Evolutionary conservation across 2,113 vertebrate species (phyloP), one percentile per base, ranked within the genome.

Genomic region (Setophaga kirtlandii): DNA sequence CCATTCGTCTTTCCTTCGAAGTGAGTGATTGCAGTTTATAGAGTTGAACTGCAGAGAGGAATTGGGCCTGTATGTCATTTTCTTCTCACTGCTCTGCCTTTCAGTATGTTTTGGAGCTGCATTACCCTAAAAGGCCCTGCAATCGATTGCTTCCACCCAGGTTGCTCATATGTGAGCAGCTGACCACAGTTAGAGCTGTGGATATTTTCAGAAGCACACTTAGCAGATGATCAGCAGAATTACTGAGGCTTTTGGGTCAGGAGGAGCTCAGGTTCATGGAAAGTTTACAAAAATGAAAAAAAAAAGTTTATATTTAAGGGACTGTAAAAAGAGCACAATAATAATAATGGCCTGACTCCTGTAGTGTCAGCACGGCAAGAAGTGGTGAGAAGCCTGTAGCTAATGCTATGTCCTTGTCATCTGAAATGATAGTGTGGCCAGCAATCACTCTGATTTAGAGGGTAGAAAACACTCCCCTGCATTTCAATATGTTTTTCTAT

Each of bases 401-500:
- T 96, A 74, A 94, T 65, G 62, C 81, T 85, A 2, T 65, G 79
- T 76, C 82, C 76, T 93, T 94, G 90, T 94, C 88, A 90, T 62
- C 64, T 53, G 24, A 69, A 93, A 81, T 5, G 24, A 28, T 90
- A 74, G 71, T 49, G 71, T 70, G 68, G 41, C 64, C 82, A 3
- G 2, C 0, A 0, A 78, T 67, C 3, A 1, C 60, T 58, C n/a
- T 90, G 92, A 96, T 94, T 93, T 96, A 94, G 62, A 71, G 73
- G 56, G 65, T 75, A 47, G 73, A 84, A 95, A 82, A 93, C 68
- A 75, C 41, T 92, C 52, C 52, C 12, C 52, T 92, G 63, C 76
- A 92, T 96, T 90, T 93, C 88, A 94, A 21, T 89, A 87, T 81
- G 83, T 56, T 92, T 89, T 94, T 56, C 88, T 75, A 20, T 67